Evolutionary conservation across 2,888 invertebrate species (phyloP).

Genomic region (Macaria notata): DNA sequence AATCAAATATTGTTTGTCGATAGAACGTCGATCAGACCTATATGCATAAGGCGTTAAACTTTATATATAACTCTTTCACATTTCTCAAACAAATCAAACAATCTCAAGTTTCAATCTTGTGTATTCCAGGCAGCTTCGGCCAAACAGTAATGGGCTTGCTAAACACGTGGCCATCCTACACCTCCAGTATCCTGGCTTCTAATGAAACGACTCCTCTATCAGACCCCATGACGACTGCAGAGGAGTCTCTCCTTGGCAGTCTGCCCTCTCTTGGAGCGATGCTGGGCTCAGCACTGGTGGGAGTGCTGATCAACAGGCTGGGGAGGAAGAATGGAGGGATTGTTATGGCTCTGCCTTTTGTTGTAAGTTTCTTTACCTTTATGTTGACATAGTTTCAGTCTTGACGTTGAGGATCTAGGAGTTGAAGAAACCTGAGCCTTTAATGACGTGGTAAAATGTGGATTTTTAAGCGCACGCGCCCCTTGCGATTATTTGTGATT

Average conservation of each 20-base stretch:
- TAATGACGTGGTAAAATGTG: too few relatives aligned
- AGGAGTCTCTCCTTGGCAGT: constrained; percentile 79
- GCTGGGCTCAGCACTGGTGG: constrained; percentile 68
- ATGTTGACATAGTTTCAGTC: background rate
- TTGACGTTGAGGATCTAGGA: too few relatives aligned
- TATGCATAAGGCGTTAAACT: too few relatives aligned
- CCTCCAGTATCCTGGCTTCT: constrained; percentile 65
- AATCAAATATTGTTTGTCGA: too few relatives aligned
- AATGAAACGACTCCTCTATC: constrained; percentile 62
- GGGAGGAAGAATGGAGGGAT: constrained; percentile 81
- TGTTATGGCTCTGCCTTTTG: constrained; percentile 74
- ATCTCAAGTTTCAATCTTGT: too few relatives aligned
- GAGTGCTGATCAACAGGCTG: constrained; percentile 68
- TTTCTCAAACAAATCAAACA: too few relatives aligned
- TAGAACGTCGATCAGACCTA: too few relatives aligned
- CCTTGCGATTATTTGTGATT: too few relatives aligned
- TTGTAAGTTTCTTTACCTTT: constrained; percentile 46
- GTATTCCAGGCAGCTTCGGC: constrained; percentile 54
- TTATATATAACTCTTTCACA: too few relatives aligned
- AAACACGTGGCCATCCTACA: constrained; percentile 83
- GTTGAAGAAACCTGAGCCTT: too few relatives aligned
- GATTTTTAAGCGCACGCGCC: too few relatives aligned
- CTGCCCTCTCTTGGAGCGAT: constrained; percentile 80
- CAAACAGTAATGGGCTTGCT: constrained; percentile 55
- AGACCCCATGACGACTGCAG: constrained; percentile 69